Evolutionary conservation across 2,113 vertebrate species (phyloP), one percentile per base, ranked within the genome.

Genomic region (Suncus etruscus): DNA sequence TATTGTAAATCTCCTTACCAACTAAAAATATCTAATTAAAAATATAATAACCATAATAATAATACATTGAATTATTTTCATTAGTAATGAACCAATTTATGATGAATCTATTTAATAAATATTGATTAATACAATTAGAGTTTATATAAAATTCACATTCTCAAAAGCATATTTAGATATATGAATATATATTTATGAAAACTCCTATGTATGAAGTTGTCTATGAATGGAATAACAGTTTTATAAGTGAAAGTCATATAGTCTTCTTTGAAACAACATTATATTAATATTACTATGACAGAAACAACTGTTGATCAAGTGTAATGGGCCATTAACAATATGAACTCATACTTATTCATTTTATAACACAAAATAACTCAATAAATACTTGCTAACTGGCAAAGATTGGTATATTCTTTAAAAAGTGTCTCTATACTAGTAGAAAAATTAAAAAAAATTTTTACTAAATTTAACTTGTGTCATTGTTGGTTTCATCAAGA

Each of bases 401-500:
- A 83, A 45, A 25, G 11, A 73, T 18, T 31, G 18, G 2, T 63
- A 20, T 75, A 72, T 75, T 89, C 5, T 72, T 31, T 79, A 51
- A 87, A 75, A 82, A 75, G 86, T 88, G 25, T 76, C 63, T 92
- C 47, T 61, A 16, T 16, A n/a, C 27, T 31, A 82, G 24, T 45
- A 76, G 39, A 27, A 25, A 69, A 15, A 68, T 7, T 79, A 74
- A 83, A 58, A 9, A 39, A 39, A 5, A 39, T n/a, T n/a, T n/a
- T 3, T 5, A 39, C 39, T 47, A 63, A 54, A 85, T 89, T 92
- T 92, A 70, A 70, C 32, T 92, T 91, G 76, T 72, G 80, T 85
- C 58, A 91, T 47, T 3, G 3, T 83, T 92, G 25, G 2, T 68
- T 95, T 92, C 72, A 90, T 10, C 4, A 82, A 78, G n/a, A 92